A percentile compares a stretch with the other conserved stretches of the same genome.
Evolutionary conservation across 2,797 vertebrate genomes (phyloP).

Genomic region (Ceryle rudis): DNA sequence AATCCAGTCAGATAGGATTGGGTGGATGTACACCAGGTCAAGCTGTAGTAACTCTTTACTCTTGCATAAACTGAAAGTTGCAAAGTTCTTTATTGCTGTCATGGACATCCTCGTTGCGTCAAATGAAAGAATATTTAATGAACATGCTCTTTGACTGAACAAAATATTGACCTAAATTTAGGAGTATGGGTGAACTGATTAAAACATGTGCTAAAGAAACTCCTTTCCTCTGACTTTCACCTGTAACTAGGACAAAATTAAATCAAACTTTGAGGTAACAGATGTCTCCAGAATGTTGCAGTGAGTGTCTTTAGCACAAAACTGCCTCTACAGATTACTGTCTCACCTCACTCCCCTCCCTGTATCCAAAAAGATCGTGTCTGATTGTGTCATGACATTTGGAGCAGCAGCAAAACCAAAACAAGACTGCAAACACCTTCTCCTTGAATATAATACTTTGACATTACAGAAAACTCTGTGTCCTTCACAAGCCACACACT

Average conservation of each 20-base stretch:
- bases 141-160: not conserved
- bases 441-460: not conserved
- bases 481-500: not conserved
- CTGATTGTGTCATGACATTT: not conserved
- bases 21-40: not conserved
- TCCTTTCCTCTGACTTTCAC: not conserved
- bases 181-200: not conserved
- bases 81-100: not conserved
- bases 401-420: not conserved
- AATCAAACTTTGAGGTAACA: not conserved
- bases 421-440: not conserved
- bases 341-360: not conserved
- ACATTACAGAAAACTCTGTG: not conserved
- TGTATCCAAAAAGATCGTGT: not conserved
- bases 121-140: not conserved
- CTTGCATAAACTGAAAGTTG: conserved; percentile 7
- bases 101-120: not conserved
- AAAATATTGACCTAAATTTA: conserved; percentile 5
- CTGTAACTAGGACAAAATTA: not conserved
- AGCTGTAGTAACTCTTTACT: not conserved
- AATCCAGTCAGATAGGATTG: not conserved
- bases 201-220: not conserved
- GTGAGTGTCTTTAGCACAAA: not conserved
- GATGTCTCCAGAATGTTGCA: not conserved
- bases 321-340: not conserved